Evolutionary conservation across 2,113 vertebrate species (phyloP).

Genomic region (Lagenorhynchus albirostris): DNA sequence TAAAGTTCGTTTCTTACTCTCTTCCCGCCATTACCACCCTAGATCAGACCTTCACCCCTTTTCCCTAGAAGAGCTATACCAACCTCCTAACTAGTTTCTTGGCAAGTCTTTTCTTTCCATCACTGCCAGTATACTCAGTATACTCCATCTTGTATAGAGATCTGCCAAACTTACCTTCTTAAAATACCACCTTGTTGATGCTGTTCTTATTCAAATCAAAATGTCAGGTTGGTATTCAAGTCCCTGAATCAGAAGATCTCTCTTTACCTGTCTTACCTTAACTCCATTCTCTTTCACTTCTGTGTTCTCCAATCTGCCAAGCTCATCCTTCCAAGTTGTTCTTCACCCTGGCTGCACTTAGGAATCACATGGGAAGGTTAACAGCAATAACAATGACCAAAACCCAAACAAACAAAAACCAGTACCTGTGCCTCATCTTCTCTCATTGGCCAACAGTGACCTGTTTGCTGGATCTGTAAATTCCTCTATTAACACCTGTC

Average conservation of each 20-base stretch:
- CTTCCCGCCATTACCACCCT: neutral
- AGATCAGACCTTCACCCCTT: neutral
- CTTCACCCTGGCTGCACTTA: neutral
- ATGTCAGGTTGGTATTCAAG: neutral
- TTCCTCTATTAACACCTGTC: neutral
- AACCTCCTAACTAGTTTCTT: neutral
- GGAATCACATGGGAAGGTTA: neutral
- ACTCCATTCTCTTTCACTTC: neutral
- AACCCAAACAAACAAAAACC: neutral
- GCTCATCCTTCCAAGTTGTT: neutral
- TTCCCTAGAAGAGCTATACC: neutral
- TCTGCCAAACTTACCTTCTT: neutral
- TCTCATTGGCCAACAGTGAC: neutral
- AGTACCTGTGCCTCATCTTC: neutral
- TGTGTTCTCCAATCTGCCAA: neutral
- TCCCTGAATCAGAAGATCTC: neutral
- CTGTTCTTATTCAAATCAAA: neutral
- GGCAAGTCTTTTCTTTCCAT: neutral
- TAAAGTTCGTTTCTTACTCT: neutral
- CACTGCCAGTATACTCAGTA: neutral
- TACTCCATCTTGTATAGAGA: neutral
- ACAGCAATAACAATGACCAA: neutral
- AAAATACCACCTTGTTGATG: neutral
- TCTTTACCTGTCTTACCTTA: neutral
- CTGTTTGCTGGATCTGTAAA: neutral